Evolutionary conservation across 2,113 vertebrate genomes (phyloP).

Genomic region (Cyanoramphus novaezelandiae): DNA sequence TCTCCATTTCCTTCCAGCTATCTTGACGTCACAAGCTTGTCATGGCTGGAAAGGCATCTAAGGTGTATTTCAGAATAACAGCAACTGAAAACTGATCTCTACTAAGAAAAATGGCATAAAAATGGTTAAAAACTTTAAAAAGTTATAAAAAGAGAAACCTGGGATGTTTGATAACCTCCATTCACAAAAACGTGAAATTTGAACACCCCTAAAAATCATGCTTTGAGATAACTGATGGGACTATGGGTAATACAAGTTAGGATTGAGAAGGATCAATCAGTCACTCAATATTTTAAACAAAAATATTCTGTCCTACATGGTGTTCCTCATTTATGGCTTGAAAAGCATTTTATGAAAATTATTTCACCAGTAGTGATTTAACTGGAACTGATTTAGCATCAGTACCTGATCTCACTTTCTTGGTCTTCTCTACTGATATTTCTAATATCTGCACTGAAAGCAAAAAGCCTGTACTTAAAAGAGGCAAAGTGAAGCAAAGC

Average conservation of each 20-base stretch:
- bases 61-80: neutral
- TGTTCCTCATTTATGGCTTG: neutral
- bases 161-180: neutral
- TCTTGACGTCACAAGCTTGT: neutral
- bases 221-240: neutral
- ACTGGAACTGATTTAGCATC: neutral
- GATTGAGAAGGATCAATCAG: neutral
- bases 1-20: neutral
- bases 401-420: neutral
- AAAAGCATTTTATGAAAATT: neutral
- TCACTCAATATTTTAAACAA: neutral
- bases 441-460: neutral
- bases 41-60: neutral
- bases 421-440: neutral
- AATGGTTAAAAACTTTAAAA: neutral
- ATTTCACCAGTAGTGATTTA: neutral
- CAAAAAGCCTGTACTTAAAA: neutral
- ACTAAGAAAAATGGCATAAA: neutral
- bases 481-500: neutral
- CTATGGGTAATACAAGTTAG: neutral
- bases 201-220: neutral
- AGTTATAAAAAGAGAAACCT: neutral
- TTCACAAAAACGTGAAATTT: neutral
- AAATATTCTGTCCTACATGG: neutral
- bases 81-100: neutral